Base-by-base conservation (phyloP, 1,140 invertebrate genomes). In the Xylocopa sonorina region DNA sequence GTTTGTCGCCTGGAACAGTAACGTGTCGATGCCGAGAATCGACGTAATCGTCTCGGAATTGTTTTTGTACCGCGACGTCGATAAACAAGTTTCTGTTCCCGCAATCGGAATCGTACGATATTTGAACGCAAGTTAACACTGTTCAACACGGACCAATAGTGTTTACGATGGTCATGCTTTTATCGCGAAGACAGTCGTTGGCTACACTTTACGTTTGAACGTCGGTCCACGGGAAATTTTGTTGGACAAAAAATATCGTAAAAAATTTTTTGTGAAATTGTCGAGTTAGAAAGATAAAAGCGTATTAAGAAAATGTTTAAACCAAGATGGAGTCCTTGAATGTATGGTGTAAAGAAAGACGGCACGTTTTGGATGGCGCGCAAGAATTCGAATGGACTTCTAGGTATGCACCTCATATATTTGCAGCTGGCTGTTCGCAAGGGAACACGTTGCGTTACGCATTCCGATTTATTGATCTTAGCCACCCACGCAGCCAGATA, bases 401-500 rank as follows among this genome's bases (percentile, higher is more conserved):
- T n/a, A n/a, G n/a, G n/a, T n/a, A n/a, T n/a, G n/a, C n/a, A n/a
- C n/a, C n/a, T n/a, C 53, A 55, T 55, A 27, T 27, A 55, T 55
- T 27, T 55, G 24, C 27, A 55, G 24, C 6, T 55, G 27, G 34
- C 46, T 51, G 24, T 75, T 53, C 18, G 50, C 62, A 5, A 41
- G 50, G 24, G 60, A 29, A 51, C 24, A 32, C 16, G 14, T 38
- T 41, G 60, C 60, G 29, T 14, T 51, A 43, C 48, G 53, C 32
- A n/a, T 21, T 55, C 38, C 53, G 27, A 51, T 50, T 38, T 75
- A 75, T 75, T 41, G 72, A 75, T 75, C 34, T 1, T 32, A 2
- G 43, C 58, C 24, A 43, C 34, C 46, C 32, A 32, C 50, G 16
- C 38, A 3, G 3, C 2, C 46, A 66, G 62, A 75, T 75, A 67